Conservation (phyloP, 2,888 invertebrate species). For the Morinoia aosen region DNA sequence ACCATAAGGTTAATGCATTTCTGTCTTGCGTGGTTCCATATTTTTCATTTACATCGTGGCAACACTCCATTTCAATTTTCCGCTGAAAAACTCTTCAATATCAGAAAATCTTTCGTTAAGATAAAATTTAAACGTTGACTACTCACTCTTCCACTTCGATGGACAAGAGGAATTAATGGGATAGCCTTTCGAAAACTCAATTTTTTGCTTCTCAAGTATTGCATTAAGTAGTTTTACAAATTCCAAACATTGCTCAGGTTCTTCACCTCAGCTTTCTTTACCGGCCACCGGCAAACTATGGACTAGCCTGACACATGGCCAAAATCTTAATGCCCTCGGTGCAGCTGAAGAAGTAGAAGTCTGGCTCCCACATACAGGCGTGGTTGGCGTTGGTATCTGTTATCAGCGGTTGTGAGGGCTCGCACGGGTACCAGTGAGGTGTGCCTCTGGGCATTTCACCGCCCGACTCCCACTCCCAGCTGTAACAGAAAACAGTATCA, state of each 20-base stretch:
- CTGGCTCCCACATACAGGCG: constrained; percentile 54
- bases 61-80: too few species aligned
- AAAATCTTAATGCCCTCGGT: background rate
- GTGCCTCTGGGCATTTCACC: constrained; percentile 23
- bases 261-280: background rate
- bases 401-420: background rate
- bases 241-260: background rate
- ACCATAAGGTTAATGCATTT: too few species aligned
- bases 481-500: background rate
- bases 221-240: background rate
- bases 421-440: constrained; percentile 55
- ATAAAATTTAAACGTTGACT: background rate
- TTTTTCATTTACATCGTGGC: too few species aligned
- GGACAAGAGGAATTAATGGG: background rate
- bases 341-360: constrained; percentile 57
- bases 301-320: background rate
- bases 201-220: background rate
- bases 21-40: too few species aligned
- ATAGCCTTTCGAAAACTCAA: background rate
- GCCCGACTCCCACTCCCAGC: constrained; percentile 39
- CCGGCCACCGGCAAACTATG: background rate
- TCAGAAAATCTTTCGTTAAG: too few species aligned
- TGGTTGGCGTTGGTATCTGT: constrained; percentile 35
- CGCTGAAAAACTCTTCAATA: too few species aligned
- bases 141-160: background rate